These are phyloP conservation scores for Adelognathus sp. DNA, from an alignment of 2,888 invertebrate genomes.

Conservation along the genomic window DNA sequence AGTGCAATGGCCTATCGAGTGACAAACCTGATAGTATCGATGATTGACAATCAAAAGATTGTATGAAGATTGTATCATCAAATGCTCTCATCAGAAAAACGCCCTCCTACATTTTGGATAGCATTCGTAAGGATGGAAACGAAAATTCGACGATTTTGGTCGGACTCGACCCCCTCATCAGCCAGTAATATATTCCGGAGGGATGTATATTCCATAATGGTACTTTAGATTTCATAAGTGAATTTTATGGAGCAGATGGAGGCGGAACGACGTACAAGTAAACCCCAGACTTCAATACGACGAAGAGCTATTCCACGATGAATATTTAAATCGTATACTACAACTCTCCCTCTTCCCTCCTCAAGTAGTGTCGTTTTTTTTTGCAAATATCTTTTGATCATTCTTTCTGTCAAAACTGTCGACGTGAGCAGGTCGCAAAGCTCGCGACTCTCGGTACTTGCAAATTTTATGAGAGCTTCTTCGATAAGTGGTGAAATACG, in stretches of 20 bases:
- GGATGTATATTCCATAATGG: neutral
- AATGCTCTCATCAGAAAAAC: no score
- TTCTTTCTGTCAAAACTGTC: constrained; percentile 44
- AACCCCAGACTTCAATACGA: neutral
- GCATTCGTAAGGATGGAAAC: no score
- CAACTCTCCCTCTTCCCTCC: neutral
- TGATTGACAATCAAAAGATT: no score
- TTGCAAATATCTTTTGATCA: neutral
- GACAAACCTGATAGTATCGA: no score
- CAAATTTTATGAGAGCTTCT: constrained; percentile 60
- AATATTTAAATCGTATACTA: constrained; percentile 22
- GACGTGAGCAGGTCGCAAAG: constrained; percentile 28
- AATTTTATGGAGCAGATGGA: neutral
- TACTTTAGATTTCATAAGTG: neutral
- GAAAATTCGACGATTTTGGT: neutral
- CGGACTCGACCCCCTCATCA: neutral
- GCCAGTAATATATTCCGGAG: neutral
- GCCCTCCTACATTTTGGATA: no score
- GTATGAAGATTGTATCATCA: no score
- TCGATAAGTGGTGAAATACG: constrained; percentile 56
- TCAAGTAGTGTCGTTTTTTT: neutral
- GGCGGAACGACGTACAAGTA: neutral
- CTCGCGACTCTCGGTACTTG: constrained; percentile 49
- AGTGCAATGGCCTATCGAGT: no score
- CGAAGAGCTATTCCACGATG: neutral